Conservation (phyloP, 2,113 vertebrate species). For the Octodon degus region DNA sequence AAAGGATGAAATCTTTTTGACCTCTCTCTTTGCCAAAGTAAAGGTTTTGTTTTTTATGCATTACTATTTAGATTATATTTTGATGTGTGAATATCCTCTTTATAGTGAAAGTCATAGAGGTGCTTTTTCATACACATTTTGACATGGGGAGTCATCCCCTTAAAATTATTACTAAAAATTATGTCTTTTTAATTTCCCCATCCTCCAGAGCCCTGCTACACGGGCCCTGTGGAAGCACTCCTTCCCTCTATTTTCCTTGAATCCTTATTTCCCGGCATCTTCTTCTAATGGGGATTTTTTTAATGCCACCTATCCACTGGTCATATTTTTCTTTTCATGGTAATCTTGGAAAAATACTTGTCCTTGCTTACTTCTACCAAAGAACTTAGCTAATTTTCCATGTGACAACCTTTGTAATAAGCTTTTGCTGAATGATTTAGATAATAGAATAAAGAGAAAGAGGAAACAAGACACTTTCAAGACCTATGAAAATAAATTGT, state of each 20-base stretch:
- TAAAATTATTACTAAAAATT: not conserved
- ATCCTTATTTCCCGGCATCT: too few species aligned
- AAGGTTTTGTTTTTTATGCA: not conserved
- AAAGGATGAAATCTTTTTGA: not conserved
- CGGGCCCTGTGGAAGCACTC: not conserved
- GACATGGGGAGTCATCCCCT: not conserved
- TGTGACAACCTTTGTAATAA: not conserved
- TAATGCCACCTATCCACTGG: not conserved
- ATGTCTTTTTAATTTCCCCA: not conserved
- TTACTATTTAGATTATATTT: not conserved
- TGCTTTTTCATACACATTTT: not conserved
- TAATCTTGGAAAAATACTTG: not conserved
- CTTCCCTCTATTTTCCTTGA: not conserved
- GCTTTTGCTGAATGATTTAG: not conserved
- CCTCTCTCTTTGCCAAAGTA: not conserved
- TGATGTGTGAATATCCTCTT: not conserved
- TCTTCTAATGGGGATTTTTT: not conserved
- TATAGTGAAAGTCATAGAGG: not conserved
- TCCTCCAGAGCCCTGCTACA: not conserved
- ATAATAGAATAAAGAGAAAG: not conserved
- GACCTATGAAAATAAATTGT: not conserved
- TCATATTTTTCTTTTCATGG: not conserved
- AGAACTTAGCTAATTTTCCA: not conserved
- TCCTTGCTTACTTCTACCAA: not conserved
- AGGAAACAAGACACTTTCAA: not conserved